Base-by-base conservation (phyloP, 1,140 invertebrate species). In the Drosophila leontia region DNA sequence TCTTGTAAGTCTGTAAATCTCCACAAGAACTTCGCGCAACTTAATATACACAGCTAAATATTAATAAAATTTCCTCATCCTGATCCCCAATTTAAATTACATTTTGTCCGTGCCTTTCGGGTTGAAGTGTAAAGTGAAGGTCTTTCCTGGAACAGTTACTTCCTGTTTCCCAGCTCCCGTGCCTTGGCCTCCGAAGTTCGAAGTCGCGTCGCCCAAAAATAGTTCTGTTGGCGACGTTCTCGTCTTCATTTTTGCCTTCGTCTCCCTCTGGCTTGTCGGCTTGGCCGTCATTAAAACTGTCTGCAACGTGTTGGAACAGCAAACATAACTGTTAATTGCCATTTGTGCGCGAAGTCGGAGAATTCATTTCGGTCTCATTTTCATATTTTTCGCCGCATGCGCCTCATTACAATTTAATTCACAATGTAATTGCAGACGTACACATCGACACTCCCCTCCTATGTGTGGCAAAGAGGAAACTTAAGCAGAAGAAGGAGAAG, bases 401-500 rank as follows among this genome's bases (percentile, higher is more conserved):
- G 85, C 85, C 85, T 88, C 85, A 88, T 88, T 91, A 88, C 86
- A 88, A 88, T 88, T 88, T 91, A 85, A 91, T 88, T 91, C 86
- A 85, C 78, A 88, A 85, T 91, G 86, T 85, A 91, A 88, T 88
- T 88, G 81, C 78, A 88, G 62, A 57, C 69, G 29, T 80, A 65
- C 45, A 48, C 47, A 29, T 48, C 47, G 47, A 29, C 47, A 48
- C 47, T 26, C 7, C 47, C 45, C 13, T n/a, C 23, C 26, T 5
- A 29, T 29, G 26, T 29, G 26, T 6, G 26, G 0, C 0, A n/a
- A 5, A 11, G 34, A 23, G 19, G 35, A 56, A 55, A 56, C 39
- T 55, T 76, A 68, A 70, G 65, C 45, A 42, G 48, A 3, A 23
- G 11, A 17, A 15, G 12, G 7, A 35, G 1, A 23, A 0, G 26